Percentiles rank a stretch among this genome's conserved stretches.
Conservation (phyloP, 2,113 vertebrate species). For the Lasiurus cinereus region DNA sequence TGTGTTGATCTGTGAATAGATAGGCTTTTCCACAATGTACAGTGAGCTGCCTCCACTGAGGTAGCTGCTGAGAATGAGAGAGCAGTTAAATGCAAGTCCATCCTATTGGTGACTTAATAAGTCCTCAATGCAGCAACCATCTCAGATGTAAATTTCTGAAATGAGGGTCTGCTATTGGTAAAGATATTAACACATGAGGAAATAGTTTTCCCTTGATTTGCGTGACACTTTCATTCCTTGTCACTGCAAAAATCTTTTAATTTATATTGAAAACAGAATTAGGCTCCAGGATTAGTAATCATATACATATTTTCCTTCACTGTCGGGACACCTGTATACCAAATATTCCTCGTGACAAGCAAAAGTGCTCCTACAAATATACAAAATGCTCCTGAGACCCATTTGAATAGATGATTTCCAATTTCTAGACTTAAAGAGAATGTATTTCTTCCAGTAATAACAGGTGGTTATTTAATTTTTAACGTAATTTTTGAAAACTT, state of each 20-base stretch:
- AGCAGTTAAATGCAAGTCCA: neutral
- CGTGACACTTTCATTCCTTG: neutral
- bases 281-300: neutral
- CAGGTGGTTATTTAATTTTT: neutral
- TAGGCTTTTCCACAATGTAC: neutral
- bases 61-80: neutral
- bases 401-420: neutral
- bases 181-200: neutral
- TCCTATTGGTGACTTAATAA: no score
- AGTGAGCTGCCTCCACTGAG: neutral
- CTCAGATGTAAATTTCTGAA: neutral
- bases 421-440: neutral
- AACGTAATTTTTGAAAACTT: slow-evolving; percentile 26
- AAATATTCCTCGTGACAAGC: neutral
- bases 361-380: neutral
- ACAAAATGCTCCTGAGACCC: neutral
- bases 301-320: neutral
- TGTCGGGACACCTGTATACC: neutral
- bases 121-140: no score
- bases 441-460: neutral
- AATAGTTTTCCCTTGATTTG: neutral
- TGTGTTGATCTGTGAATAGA: neutral
- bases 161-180: neutral
- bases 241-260: neutral
- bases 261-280: neutral